Base-by-base conservation (phyloP, 2,113 vertebrate genomes). In the Ramphastos sulfuratus region DNA sequence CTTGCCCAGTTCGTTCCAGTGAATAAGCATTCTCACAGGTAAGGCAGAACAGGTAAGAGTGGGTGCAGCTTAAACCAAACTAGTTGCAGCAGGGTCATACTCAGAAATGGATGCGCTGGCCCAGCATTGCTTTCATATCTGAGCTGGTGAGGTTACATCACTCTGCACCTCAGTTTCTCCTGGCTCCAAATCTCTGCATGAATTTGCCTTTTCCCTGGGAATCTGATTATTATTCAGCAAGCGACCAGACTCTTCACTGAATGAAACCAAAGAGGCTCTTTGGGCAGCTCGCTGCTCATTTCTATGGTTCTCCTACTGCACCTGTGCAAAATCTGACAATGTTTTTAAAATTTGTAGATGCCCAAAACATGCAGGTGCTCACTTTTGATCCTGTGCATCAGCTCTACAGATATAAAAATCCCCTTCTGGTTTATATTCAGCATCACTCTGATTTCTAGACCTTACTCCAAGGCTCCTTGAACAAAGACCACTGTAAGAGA, bases 231-330 rank as follows among this genome's bases (percentile, higher is more conserved):
- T 83, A 13, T 55, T 83, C 61, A 60, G 12, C 60, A 66, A 35
- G 9, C 27, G 42, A 21, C 44, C 10, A 24, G 0, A 0, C 15
- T 25, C 27, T 74, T 55, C 65, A 54, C 46, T 24, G n/a, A 56
- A 23, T 56, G 48, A 85, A 82, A 87, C 3, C 39, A 31, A 91
- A 39, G 3, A 67, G 24, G 25, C 1, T 78, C 61, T 60, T 37
- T 1, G 14, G 13, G n/a, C 17, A 84, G 33, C 3, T 61, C 8
- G 1, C 39, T 81, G 24, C 2, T 73, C 6, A 5, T 83, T 77
- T 87, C n/a, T 42, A 4, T 1, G 0, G 9, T 33, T 85, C 10
- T 65, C 12, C 48, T 54, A 8, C 42, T 33, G 30, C 25, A 71
- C 12, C 18, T 24, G 6, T 23, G 21, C 23, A 87, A 83, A 92